Base-by-base conservation (phyloP, 2,888 invertebrate genomes). In the Odontomyia ornata region DNA sequence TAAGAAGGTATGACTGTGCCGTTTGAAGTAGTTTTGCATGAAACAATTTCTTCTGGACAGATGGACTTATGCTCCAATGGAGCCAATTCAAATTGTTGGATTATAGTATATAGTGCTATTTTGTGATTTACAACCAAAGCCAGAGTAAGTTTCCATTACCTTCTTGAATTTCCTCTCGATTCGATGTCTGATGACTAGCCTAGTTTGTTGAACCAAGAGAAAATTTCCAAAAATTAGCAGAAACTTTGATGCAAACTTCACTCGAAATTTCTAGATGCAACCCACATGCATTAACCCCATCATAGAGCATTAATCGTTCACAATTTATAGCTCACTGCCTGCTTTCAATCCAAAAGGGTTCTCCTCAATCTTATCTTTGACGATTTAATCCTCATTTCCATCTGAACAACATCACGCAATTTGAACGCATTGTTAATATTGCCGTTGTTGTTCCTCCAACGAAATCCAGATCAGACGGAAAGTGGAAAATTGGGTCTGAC, bases 301-400 rank as follows among this genome's bases (percentile, higher is more conserved):
- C 52, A 52, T 21, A 1, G 7, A 60, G 4, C n/a, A 28, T 30
- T 30, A 60, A 64, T 28, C 30, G 2, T 64, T 0, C 28, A 30
- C 2, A 64, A 64, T 64, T 64, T 64, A 64, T 64, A n/a, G 30
- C 30, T 64, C 30, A 60, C 18, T 21, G 18, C 15, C 25, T 18
- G 60, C 23, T 11, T 28, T 28, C 64, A 15, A 30, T 64, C 64
- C 11, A n/a, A 36, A 64, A 64, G 64, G 30, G 64, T 64, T 64
- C 13, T 23, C 36, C 64, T 30, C 28, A 64, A n/a, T 64, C 25
- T 27, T 30, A 28, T 64, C 30, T 64, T 64, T 25, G 30, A 64
- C 11, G 21, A 28, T 64, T 64, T 71, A 71, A 71, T 71, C 71
- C 67, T 71, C 27, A 52, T 23, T 47, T 27, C 5, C 52, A 71